A percentile compares a stretch with the other conserved stretches of the same genome.
Conservation (phyloP, 2,888 invertebrate species). For the Drosophila mettleri region DNA sequence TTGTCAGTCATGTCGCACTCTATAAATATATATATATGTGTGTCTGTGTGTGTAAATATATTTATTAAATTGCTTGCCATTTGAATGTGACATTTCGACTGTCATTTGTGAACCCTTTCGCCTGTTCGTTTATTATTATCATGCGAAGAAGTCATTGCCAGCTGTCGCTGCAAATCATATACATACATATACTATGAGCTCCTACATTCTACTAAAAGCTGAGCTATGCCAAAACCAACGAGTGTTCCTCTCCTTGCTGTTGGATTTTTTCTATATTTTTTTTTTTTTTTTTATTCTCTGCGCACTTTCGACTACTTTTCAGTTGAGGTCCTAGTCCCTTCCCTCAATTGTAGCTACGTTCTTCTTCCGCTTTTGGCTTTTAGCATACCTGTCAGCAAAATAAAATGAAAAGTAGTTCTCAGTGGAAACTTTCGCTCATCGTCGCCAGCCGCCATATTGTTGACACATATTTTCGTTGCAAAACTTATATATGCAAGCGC, state of each 20-base stretch:
- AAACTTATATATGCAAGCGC: constrained; percentile 57
- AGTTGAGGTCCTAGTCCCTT: constrained; percentile 11
- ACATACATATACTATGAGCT: neutral
- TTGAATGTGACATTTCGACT: constrained; percentile 65
- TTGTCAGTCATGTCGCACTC: constrained; percentile 73
- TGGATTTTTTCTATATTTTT: too few species aligned
- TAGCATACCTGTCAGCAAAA: constrained; percentile 78
- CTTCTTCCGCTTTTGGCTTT: constrained; percentile 66
- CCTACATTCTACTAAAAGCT: constrained; percentile 17
- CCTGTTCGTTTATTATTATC: constrained; percentile 57
- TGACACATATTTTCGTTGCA: constrained; percentile 75
- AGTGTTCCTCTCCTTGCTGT: constrained; percentile 6
- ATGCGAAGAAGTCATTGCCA: constrained; percentile 76
- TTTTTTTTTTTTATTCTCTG: constrained; percentile 33
- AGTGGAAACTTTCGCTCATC: constrained; percentile 78
- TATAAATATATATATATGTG: constrained; percentile 53
- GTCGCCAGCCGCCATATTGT: constrained; percentile 69
- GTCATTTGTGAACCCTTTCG: constrained; percentile 69
- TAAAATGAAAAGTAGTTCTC: constrained; percentile 79
- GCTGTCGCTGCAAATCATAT: constrained; percentile 60
- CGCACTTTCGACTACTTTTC: constrained; percentile 63
- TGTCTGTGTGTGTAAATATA: constrained; percentile 32
- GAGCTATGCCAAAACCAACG: constrained; percentile 47
- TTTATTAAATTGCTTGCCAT: constrained; percentile 75
- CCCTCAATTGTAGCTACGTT: neutral